phyloP scores from a whole-genome alignment of 2,888 invertebrate species.

The Conistra vaccinii region DNA sequence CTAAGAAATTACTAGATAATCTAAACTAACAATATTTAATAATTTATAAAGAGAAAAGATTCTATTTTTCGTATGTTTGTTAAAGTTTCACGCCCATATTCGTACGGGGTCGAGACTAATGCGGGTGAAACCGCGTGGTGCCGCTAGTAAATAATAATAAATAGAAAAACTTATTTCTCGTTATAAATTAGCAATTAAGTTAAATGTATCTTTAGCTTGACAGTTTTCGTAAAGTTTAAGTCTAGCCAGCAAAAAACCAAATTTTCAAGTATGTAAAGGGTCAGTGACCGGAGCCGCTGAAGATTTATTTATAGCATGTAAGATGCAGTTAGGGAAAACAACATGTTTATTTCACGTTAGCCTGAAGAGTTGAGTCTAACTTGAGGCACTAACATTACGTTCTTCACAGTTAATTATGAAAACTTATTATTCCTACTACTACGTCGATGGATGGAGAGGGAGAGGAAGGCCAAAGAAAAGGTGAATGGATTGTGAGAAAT shows the following conservation, averaged over 20 bases:
- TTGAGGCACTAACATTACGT: neutral
- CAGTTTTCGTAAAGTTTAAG: neutral
- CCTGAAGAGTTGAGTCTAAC: neutral
- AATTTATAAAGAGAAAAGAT: no score
- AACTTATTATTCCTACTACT: neutral
- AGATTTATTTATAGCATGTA: neutral
- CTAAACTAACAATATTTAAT: no score
- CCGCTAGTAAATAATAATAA: no score
- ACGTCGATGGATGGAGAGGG: neutral
- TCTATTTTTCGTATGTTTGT: no score
- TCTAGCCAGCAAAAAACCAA: neutral
- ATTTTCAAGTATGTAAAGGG: neutral
- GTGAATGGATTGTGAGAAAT: neutral
- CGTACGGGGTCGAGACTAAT: no score
- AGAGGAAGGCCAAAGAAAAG: neutral
- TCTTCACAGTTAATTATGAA: neutral
- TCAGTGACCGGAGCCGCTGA: neutral
- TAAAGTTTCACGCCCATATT: no score
- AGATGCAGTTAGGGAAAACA: constrained; percentile 25
- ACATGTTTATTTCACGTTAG: constrained; percentile 23
- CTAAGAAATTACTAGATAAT: no score
- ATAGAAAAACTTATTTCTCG: no score
- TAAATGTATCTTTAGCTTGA: no score
- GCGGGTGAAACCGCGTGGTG: no score
- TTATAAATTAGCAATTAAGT: no score